Evolutionary conservation across 2,797 vertebrate genomes (phyloP).

Genomic region (Manis crassicaudata): DNA sequence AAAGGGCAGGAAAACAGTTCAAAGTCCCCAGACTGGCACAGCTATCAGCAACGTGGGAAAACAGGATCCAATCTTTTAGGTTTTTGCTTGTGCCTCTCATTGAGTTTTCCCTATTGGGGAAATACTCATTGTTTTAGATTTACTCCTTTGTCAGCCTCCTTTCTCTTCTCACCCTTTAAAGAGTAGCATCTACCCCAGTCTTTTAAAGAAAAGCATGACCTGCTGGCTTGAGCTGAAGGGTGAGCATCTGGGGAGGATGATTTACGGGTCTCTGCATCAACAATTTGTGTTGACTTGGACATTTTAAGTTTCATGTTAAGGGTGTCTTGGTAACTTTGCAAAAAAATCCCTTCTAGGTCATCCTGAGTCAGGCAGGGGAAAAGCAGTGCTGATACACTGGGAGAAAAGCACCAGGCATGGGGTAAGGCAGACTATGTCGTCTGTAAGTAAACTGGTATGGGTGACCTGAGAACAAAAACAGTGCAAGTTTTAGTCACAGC

Average conservation of each 20-base stretch:
- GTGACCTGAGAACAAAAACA: neutral
- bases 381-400: neutral
- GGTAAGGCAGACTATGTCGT: neutral
- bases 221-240: neutral
- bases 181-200: neutral
- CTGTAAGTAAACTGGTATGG: neutral
- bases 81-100: neutral
- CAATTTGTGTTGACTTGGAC: neutral
- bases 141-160: neutral
- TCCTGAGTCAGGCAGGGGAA: neutral
- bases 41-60: neutral
- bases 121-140: neutral
- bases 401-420: neutral
- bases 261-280: neutral
- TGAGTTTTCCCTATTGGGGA: neutral
- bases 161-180: neutral
- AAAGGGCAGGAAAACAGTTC: neutral
- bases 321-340: neutral
- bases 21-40: neutral
- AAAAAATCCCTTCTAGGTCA: neutral
- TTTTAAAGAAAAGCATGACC: neutral
- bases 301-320: neutral
- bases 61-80: neutral
- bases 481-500: neutral
- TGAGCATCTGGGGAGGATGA: neutral